Evolutionary conservation across 2,797 vertebrate genomes (phyloP).

Genomic region (Dromococcyx pavoninus): DNA sequence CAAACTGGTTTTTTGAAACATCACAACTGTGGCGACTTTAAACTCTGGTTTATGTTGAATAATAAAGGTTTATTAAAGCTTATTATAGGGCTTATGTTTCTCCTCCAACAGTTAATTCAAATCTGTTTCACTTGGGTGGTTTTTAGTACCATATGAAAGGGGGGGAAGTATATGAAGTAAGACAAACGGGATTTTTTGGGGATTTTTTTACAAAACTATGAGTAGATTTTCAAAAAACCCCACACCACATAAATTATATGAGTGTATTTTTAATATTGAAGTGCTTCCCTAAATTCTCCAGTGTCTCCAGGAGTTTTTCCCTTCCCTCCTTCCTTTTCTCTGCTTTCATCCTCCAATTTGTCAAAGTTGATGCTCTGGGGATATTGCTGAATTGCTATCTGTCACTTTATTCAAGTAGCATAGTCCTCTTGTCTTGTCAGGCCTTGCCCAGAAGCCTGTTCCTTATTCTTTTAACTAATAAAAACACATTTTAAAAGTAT

Average conservation of each 20-base stretch:
- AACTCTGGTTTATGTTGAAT: neutral
- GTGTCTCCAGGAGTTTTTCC: neutral
- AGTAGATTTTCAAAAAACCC: neutral
- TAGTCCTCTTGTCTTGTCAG: neutral
- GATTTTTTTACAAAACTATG: neutral
- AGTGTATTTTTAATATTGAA: neutral
- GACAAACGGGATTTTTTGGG: neutral
- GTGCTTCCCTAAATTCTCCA: neutral
- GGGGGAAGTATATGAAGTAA: neutral
- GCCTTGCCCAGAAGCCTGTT: neutral
- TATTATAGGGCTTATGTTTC: neutral
- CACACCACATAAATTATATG: rapidly evolving
- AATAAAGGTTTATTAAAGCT: neutral
- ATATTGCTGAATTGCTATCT: neutral
- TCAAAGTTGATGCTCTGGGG: neutral
- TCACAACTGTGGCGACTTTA: neutral
- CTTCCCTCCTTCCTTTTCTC: neutral
- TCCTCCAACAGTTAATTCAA: too few relatives aligned
- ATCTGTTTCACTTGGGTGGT: neutral
- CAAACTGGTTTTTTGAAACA: neutral
- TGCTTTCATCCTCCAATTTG: neutral
- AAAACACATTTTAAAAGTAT: neutral
- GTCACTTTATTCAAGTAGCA: neutral
- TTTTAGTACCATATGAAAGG: neutral
- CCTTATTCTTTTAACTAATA: neutral